Percentiles rank a stretch among this genome's conserved stretches.
Conservation (phyloP, 2,113 vertebrate species). For the Athene cunicularia region DNA sequence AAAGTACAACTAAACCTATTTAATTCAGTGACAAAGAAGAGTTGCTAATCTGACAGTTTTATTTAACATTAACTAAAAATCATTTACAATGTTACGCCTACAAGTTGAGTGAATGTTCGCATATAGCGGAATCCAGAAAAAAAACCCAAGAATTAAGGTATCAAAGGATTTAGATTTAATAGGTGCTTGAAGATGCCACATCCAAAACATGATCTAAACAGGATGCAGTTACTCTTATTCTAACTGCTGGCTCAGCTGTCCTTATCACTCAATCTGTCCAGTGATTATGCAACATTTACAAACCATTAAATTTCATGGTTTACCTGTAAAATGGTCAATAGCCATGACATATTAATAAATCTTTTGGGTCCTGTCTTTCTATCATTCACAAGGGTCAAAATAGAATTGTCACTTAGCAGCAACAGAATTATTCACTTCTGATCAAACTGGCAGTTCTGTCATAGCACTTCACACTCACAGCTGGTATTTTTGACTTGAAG, state of each 20-base stretch:
- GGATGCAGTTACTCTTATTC: neutral
- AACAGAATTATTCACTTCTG: neutral
- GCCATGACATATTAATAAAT: neutral
- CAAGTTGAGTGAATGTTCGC: neutral
- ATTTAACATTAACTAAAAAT: neutral
- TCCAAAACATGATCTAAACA: neutral
- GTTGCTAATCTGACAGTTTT: neutral
- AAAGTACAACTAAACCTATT: neutral
- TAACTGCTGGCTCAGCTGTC: neutral
- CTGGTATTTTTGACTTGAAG: neutral
- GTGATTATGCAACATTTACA: neutral
- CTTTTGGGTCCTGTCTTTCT: neutral
- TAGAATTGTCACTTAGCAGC: neutral
- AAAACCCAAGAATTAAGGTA: neutral
- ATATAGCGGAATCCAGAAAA: neutral
- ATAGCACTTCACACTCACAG: neutral
- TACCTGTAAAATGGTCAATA: neutral
- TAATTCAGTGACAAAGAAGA: neutral
- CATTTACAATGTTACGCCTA: neutral
- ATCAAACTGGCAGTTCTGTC: neutral
- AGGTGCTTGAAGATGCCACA: neutral
- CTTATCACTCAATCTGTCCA: neutral
- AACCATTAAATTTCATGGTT: neutral
- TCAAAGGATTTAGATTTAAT: neutral
- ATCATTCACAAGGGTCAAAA: neutral